Percentiles rank a stretch among this genome's conserved stretches.
Conservation (phyloP, 2,888 invertebrate genomes). For the Lepidochitona cinerea region DNA sequence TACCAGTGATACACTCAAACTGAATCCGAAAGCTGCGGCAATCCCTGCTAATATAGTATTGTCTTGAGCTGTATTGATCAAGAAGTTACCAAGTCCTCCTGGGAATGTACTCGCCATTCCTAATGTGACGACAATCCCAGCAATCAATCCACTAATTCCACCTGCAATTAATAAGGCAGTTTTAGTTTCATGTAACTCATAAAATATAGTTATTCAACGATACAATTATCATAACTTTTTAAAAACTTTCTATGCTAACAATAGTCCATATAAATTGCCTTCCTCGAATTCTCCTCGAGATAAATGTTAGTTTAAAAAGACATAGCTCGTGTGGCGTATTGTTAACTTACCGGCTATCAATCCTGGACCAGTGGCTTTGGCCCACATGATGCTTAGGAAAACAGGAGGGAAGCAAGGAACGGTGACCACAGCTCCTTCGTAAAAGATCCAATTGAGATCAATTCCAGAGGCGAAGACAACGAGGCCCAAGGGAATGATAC, state of each 20-base stretch:
- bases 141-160: slow-evolving; percentile 43
- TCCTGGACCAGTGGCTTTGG: slow-evolving; percentile 60
- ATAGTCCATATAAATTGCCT: too few species aligned
- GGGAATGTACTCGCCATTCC: slow-evolving; percentile 46
- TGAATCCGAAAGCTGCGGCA: slow-evolving; percentile 26
- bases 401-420: slow-evolving; percentile 65
- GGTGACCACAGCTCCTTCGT: slow-evolving; percentile 66
- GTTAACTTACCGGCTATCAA: slow-evolving; percentile 48
- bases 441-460: slow-evolving; percentile 68
- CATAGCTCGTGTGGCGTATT: too few species aligned
- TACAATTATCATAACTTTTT: too few species aligned
- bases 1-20: slow-evolving; percentile 29
- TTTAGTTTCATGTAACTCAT: too few species aligned
- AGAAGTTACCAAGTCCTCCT: slow-evolving; percentile 45
- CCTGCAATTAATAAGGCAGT: too few species aligned
- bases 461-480: slow-evolving; percentile 62
- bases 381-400: slow-evolving; percentile 63
- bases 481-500: slow-evolving; percentile 64
- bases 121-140: slow-evolving; percentile 42
- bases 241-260: too few species aligned
- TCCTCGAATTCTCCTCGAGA: too few species aligned
- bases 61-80: slow-evolving; percentile 42
- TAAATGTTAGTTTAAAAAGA: too few species aligned
- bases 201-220: too few species aligned
- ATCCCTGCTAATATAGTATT: slow-evolving; percentile 35